phyloP scores from a whole-genome alignment of 1,140 invertebrate species.

The Drosophila tani region DNA sequence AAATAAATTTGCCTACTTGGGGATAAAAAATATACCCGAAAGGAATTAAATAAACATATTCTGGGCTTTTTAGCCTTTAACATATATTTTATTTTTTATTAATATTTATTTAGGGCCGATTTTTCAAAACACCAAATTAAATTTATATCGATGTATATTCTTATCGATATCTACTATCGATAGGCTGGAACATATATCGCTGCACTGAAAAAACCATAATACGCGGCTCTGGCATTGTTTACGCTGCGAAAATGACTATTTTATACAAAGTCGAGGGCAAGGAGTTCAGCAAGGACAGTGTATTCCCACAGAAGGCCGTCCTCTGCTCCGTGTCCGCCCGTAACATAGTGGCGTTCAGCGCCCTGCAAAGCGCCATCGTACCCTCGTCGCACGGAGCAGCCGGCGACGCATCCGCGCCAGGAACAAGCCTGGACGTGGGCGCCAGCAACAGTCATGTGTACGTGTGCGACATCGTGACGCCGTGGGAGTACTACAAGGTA shows the following conservation, averaged over 20 bases:
- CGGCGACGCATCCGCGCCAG: conserved; percentile 20
- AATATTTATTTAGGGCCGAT: too few relatives aligned
- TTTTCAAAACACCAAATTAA: too few relatives aligned
- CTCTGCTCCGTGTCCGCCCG: conserved; percentile 90
- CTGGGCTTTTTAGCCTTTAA: too few relatives aligned
- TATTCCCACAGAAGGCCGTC: conserved; percentile 65
- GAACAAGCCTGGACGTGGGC: conserved; percentile 56
- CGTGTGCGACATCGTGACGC: conserved; percentile 94
- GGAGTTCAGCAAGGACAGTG: conserved; percentile 61
- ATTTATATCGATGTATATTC: not conserved
- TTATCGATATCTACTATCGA: not conserved
- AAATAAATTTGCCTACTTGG: too few relatives aligned
- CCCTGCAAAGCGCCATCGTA: conserved; percentile 86
- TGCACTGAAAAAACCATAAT: conserved; percentile 15
- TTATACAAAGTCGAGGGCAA: conserved; percentile 78
- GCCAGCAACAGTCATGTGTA: conserved; percentile 90
- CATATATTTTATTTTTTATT: too few relatives aligned
- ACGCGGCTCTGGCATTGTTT: conserved; percentile 18
- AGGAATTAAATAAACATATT: too few relatives aligned
- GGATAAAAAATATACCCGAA: too few relatives aligned
- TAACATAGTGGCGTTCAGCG: conserved; percentile 93
- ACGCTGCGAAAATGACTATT: conserved; percentile 72
- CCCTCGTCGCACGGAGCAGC: conserved; percentile 23
- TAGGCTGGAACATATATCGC: too few relatives aligned
- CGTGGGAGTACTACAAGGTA: conserved; percentile 90